Evolutionary conservation across 1,140 invertebrate genomes (phyloP).

Genomic region (Microplitis demolitor): DNA sequence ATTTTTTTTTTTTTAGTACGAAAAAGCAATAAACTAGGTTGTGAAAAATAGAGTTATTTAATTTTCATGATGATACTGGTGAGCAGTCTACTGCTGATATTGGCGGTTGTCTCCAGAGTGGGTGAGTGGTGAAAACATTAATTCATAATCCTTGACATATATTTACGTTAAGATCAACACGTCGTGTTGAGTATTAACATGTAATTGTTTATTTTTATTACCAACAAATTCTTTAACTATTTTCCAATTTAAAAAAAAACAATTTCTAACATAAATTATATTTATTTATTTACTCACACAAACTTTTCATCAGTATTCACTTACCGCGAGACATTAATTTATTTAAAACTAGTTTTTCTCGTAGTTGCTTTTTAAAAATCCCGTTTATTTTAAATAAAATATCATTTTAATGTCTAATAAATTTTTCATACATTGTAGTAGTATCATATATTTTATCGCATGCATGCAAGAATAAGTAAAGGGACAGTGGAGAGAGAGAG

Average conservation of each 20-base stretch:
- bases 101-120: conserved; percentile 44
- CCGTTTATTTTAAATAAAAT: no score
- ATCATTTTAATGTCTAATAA: no score
- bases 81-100: conserved; percentile 39
- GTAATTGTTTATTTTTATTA: background rate
- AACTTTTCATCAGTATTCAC: background rate
- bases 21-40: background rate
- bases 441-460: background rate
- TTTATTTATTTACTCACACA: conserved; percentile 2
- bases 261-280: background rate
- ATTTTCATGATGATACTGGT: conserved; percentile 40
- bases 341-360: no score
- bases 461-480: background rate
- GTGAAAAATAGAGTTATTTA: background rate
- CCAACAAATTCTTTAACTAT: no score
- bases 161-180: background rate
- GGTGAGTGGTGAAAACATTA: conserved; percentile 41
- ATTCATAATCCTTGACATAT: conserved; percentile 11
- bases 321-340: no score
- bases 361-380: no score
- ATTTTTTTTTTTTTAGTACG: background rate
- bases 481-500: background rate
- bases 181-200: background rate
- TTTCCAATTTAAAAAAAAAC: background rate
- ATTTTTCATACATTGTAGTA: no score